Evolutionary conservation across 2,113 vertebrate species (phyloP), one percentile per base, ranked within the genome.

Genomic region (Centropus unirufus): DNA sequence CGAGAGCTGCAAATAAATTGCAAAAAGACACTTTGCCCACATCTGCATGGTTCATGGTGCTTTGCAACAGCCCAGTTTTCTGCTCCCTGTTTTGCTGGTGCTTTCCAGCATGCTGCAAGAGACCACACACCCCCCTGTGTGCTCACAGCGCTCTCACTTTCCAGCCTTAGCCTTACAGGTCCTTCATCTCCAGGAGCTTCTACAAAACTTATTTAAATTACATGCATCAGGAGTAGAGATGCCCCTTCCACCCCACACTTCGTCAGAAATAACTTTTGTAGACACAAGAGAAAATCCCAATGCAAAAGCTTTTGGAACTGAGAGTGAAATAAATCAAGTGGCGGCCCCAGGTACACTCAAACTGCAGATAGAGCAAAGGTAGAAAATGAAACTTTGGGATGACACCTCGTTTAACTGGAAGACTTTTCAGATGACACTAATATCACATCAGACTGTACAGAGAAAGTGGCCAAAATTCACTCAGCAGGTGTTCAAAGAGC

Each of bases 91-190:
- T 57, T 70, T 4, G 0, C 23, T 69, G 39, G 59, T 67, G 34
- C 12, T 14, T 85, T 62, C 52, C 39, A 74, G 32, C 3, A 5
- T 0, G 0, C 14, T 55, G 23, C 36, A n/a, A 62, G 52, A 66
- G 47, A 67, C 19, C 0, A 0, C 32, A 59, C 63, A 54, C 72
- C 18, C 11, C 16, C 42, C 23, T 18, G 27, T 1, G 1, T 1
- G 0, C 8, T 69, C 58, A 32, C 66, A 19, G 24, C 9, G 4
- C 55, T 76, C 40, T 69, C 85, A 46, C 13, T 1, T 0, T 51
- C 40, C 46, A n/a, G 21, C 30, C 29, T 47, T 17, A 16, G 9
- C n/a, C n/a, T n/a, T 12, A 54, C 5, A 1, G 4, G 11, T 39
- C 42, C 59, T 90, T 40, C 42, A 18, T 14, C 51, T 1, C 32